phyloP scores from a whole-genome alignment of 2,888 invertebrate species.

The Melanostoma mellinum region DNA sequence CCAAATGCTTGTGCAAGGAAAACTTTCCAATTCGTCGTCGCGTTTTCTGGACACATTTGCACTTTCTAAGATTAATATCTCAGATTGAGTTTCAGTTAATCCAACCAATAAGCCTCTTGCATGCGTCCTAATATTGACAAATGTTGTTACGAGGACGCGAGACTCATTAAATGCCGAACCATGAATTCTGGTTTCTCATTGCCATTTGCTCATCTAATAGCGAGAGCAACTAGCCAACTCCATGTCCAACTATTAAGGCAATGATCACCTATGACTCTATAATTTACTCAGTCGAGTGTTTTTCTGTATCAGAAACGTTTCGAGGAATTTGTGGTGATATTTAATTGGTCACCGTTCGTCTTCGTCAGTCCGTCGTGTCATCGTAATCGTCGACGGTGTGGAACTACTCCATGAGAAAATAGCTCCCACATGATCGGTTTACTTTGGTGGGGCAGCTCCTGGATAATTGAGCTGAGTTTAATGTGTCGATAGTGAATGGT shows the following conservation, averaged over 20 bases:
- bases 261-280: slow-evolving; percentile 45
- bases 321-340: slow-evolving; percentile 42
- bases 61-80: slow-evolving; percentile 71
- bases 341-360: slow-evolving; percentile 44
- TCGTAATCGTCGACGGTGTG: no score
- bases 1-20: slow-evolving; percentile 34
- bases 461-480: slow-evolving; percentile 21
- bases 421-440: slow-evolving; percentile 48
- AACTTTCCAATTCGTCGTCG: slow-evolving; percentile 69
- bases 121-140: slow-evolving; percentile 43
- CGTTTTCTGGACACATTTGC: slow-evolving; percentile 58
- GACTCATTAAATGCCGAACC: slow-evolving; percentile 47
- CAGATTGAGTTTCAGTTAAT: slow-evolving; percentile 28
- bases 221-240: slow-evolving; percentile 8
- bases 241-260: slow-evolving; percentile 13
- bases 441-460: neutral
- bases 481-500: slow-evolving; percentile 32
- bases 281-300: slow-evolving; percentile 45
- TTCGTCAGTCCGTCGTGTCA: slow-evolving; percentile 3
- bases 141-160: slow-evolving; percentile 26
- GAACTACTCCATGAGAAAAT: slow-evolving; percentile 46
- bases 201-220: neutral
- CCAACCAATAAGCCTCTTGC: neutral
- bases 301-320: slow-evolving; percentile 43
- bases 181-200: slow-evolving; percentile 47